Conservation (phyloP, 2,797 vertebrate genomes). For the Macrochelys suwanniensis region DNA sequence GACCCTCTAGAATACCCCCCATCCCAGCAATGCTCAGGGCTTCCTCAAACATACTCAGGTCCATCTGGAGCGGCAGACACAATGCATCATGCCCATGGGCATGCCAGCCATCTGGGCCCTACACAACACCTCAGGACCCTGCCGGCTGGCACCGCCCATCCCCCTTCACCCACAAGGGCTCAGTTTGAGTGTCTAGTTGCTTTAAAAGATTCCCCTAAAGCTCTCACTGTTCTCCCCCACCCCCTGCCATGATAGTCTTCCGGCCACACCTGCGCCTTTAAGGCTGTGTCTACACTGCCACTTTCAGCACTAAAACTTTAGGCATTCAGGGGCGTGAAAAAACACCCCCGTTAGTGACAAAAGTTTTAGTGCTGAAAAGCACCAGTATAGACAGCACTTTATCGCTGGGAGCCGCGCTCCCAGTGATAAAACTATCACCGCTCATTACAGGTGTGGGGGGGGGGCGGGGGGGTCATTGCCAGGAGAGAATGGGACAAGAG, state of each 20-base stretch:
- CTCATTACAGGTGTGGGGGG: too few species aligned
- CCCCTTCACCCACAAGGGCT: not conserved
- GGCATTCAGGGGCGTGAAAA: too few species aligned
- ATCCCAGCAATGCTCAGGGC: not conserved
- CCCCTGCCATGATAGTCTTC: not conserved
- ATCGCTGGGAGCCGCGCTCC: too few species aligned
- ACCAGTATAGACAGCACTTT: too few species aligned
- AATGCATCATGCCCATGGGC: not conserved
- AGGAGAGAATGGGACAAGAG: not conserved
- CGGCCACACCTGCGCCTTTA: not conserved
- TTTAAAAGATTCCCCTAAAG: not conserved
- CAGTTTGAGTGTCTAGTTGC: not conserved
- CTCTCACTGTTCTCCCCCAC: not conserved
- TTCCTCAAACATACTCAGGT: not conserved
- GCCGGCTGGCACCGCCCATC: not conserved
- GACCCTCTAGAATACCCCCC: not conserved
- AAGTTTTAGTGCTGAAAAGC: too few species aligned
- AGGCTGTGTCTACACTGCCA: too few species aligned
- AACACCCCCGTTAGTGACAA: too few species aligned
- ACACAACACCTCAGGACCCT: not conserved
- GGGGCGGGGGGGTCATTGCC: rapidly evolving
- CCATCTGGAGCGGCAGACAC: not conserved
- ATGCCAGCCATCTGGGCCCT: not conserved
- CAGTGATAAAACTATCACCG: too few species aligned
- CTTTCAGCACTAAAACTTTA: too few species aligned